Conservation (phyloP, 2,113 vertebrate genomes). For the Brienomyrus longianalis region DNA sequence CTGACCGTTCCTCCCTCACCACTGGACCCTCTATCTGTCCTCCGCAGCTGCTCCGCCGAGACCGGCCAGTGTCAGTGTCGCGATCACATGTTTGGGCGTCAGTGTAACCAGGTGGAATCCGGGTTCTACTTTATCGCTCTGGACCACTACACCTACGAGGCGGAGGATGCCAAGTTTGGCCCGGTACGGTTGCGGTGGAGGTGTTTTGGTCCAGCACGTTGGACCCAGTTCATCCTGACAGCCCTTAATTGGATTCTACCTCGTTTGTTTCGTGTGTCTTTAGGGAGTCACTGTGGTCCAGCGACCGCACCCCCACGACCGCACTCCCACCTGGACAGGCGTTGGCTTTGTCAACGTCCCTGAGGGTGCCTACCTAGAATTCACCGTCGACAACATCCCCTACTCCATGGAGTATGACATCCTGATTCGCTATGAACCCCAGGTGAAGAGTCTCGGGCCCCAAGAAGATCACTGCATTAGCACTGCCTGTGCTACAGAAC, state of each 20-base stretch:
- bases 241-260: too few relatives aligned
- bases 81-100: conserved; percentile 85
- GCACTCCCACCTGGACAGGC: conserved; percentile 88
- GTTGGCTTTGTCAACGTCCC: conserved; percentile 86
- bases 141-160: conserved; percentile 94
- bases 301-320: conserved; percentile 72
- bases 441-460: conserved; percentile 58
- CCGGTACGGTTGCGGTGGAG: conserved; percentile 66
- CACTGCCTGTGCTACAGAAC: not conserved
- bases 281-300: conserved; percentile 77
- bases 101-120: conserved; percentile 84
- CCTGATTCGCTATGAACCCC: conserved; percentile 88
- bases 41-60: conserved; percentile 77
- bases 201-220: not conserved
- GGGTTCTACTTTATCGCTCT: conserved; percentile 90
- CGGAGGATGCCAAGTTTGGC: conserved; percentile 81
- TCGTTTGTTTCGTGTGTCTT: not conserved
- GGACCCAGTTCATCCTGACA: not conserved
- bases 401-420: conserved; percentile 94
- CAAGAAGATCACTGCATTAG: not conserved
- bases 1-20: not conserved
- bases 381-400: conserved; percentile 83
- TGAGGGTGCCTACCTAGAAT: conserved; percentile 85
- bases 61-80: conserved; percentile 82
- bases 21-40: not conserved